Base-by-base conservation (phyloP, 2,797 vertebrate genomes). In the Chlorospingus semifuscus region DNA sequence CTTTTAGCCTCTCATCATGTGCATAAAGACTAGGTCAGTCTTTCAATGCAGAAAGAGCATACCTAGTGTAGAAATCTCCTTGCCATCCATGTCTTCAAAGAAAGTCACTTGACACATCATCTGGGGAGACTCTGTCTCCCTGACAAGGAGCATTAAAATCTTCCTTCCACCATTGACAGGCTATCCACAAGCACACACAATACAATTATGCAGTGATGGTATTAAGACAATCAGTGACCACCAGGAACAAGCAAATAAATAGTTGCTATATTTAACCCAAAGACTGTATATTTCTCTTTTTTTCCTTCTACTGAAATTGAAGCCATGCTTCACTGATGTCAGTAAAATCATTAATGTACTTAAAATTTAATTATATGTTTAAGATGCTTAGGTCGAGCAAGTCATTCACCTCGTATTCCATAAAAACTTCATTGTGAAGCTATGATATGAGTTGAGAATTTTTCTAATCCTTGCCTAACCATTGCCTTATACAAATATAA, bases 231-330 rank as follows among this genome's bases (percentile, higher is more conserved):
- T 30, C 11, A 61, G 20, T 42, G 47, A 24, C 13, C 42, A 72
- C 7, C 11, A 71, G 8, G 6, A 18, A 72, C 12, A 55, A 83
- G 22, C 59, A 82, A 65, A 63, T 0, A 50, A 79, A 79, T 42
- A 46, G 5, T 16, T 82, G 34, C 8, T 65, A 10, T 60, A 65
- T 37, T n/a, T 76, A 32, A 9, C 13, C 39, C 53, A 50, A 82
- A 65, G 17, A 61, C 24, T 46, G 1, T 24, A 20, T 47, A 32
- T 42, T 79, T 56, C 17, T 76, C 15, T 66, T 56, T 75, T 29
- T 88, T 49, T 76, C 18, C 8, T 29, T 92, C 49, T 77, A 15
- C 37, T 77, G 56, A 82, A 89, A 87, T 23, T 63, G 34, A 89
- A 85, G 39, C 21, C 27, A 53, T 6, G 4, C 6, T 74, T 76